Evolutionary conservation across 2,113 vertebrate species (phyloP), one percentile per base, ranked within the genome.

Genomic region (Engraulis encrasicolus): DNA sequence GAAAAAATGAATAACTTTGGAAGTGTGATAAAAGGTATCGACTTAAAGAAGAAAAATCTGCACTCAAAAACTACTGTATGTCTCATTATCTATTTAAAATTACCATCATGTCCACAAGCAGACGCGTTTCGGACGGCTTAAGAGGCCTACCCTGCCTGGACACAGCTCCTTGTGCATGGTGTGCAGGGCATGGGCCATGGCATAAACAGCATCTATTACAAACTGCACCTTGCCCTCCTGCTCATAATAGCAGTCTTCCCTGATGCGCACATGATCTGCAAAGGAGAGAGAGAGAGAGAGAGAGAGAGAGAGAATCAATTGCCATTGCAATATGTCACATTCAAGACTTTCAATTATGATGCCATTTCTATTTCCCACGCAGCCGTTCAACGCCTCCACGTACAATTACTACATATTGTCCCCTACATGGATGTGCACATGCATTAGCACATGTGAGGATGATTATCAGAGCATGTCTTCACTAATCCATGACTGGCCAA

Each of bases 201-300:
- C 93, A 0, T 99, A 99, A 61, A 99, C 96, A 0, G 98, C 98
- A 0, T 99, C 98, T 0, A 99, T 97, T 85, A 99, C 98, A 19
- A 99, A 99, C 87, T 99, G 97, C 11, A 99, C 98, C 85, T 99
- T 99, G 81, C 98, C 98, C 88, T 99, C 98, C 90, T 99, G 98
- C 85, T 99, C 98, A 0, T 99, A 99, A 0, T 95, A 94, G 0
- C 97, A 98, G 90, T 98, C 97, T 91, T 96, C 96, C 80, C 98
- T 97, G 0, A 99, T 99, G 84, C 97, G 95, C 90, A 99, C 98
- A 0, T 97, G 94, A 86, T 98, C 98, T 99, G 93, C 15, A 45
- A 88, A n/a, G n/a, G n/a, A n/a, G n/a, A n/a, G n/a, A 66, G 2
- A 34, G 11, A 74, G 9, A 34, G 12, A 74, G 27, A 34, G 27